Conservation (phyloP, 2,797 vertebrate species). For the Danionella dracula region DNA sequence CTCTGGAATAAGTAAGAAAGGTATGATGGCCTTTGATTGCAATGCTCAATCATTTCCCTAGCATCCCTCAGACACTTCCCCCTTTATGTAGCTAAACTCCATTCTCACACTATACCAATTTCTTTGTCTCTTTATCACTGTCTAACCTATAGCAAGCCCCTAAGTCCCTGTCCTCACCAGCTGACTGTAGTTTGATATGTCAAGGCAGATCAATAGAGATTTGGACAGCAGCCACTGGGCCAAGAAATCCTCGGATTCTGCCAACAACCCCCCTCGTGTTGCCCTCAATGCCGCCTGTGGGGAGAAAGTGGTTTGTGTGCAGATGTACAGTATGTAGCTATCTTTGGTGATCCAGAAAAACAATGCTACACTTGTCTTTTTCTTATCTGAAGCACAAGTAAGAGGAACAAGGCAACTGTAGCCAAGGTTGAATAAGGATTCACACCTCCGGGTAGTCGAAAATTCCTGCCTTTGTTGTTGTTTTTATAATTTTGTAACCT, state of each 20-base stretch:
- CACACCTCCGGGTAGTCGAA: no score
- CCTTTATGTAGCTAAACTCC: not conserved
- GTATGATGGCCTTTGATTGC: slow-evolving; percentile 11
- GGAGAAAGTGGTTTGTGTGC: not conserved
- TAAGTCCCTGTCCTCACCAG: not conserved
- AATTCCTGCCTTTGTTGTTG: no score
- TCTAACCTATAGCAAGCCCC: not conserved
- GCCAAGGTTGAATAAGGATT: slow-evolving; percentile 8
- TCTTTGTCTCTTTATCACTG: slow-evolving; percentile 6
- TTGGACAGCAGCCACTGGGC: slow-evolving; percentile 7
- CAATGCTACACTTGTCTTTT: not conserved
- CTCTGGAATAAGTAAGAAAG: slow-evolving; percentile 7
- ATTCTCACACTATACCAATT: not conserved
- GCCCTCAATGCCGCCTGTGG: not conserved
- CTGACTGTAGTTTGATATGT: slow-evolving; percentile 9
- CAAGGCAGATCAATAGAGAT: slow-evolving; percentile 19
- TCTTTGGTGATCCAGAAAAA: not conserved
- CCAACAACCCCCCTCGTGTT: not conserved
- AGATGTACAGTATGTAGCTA: not conserved
- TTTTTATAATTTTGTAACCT: no score
- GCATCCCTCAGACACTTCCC: not conserved
- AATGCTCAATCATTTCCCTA: slow-evolving; percentile 31
- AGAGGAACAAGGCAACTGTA: no score
- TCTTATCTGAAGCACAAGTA: no score
- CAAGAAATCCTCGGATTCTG: not conserved